These are phyloP conservation scores for Sebastes reedi DNA, from an alignment of 2,797 vertebrate genomes.

Conservation along the genomic window DNA sequence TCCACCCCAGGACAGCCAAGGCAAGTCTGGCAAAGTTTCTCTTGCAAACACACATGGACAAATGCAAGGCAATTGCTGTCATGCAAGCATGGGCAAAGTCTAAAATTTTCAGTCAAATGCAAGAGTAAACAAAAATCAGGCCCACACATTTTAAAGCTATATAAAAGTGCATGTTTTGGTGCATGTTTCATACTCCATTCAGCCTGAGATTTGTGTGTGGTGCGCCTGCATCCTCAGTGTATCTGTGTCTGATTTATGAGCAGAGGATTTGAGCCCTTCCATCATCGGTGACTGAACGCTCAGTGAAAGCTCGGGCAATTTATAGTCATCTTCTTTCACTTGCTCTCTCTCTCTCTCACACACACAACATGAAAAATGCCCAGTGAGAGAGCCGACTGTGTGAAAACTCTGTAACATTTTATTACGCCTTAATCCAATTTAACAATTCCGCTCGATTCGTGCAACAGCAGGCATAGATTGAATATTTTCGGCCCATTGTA, in stretches of 20 bases:
- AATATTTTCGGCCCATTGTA: conserved; percentile 78
- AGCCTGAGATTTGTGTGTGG: neutral
- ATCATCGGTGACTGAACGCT: conserved; percentile 37
- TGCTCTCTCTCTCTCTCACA: neutral
- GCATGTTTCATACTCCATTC: neutral
- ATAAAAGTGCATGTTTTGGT: neutral
- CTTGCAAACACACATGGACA: conserved; percentile 32
- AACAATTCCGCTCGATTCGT: conserved; percentile 65
- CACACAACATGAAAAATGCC: neutral
- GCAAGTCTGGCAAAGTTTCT: conserved; percentile 48
- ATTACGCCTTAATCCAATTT: conserved; percentile 78
- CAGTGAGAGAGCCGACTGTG: conserved; percentile 38
- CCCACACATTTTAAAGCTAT: neutral
- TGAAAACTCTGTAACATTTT: conserved; percentile 76
- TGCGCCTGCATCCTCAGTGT: neutral
- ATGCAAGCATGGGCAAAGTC: conserved; percentile 14
- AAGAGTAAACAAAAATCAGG: neutral
- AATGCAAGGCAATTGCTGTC: conserved; percentile 25
- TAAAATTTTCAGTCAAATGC: neutral
- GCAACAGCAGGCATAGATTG: conserved; percentile 69
- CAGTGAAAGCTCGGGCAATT: conserved; percentile 46
- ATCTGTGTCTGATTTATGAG: conserved; percentile 44
- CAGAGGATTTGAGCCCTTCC: conserved; percentile 35
- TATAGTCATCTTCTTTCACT: conserved; percentile 39
- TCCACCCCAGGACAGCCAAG: conserved; percentile 62